Evolutionary conservation across 2,888 invertebrate genomes (phyloP).

Genomic region (Gymnoscelis rufifasciata): DNA sequence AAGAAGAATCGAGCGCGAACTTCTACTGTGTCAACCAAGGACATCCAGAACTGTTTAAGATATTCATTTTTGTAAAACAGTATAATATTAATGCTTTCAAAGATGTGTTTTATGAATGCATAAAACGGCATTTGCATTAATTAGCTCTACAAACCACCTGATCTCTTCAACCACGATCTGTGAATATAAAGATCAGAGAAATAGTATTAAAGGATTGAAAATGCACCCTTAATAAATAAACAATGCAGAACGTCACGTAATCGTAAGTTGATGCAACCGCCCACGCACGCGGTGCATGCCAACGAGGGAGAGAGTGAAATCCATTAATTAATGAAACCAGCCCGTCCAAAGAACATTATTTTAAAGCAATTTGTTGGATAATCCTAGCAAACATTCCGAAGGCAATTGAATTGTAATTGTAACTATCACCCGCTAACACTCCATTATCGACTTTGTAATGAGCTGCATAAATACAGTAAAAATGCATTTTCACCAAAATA

Average conservation of each 20-base stretch:
- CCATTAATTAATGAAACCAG: constrained; percentile 27
- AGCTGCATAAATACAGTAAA: too few relatives aligned
- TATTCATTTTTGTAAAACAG: not conserved
- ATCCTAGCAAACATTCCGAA: too few relatives aligned
- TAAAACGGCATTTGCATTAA: too few relatives aligned
- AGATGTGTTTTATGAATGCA: too few relatives aligned
- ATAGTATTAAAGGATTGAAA: not conserved
- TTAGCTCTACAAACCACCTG: too few relatives aligned
- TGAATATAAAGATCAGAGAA: not conserved
- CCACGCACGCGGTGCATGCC: constrained; percentile 45
- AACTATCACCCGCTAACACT: too few relatives aligned
- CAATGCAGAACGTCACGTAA: constrained; percentile 33
- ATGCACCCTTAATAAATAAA: constrained; percentile 45
- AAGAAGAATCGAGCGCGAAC: constrained; percentile 3
- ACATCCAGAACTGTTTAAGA: not conserved
- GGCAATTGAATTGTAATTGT: too few relatives aligned
- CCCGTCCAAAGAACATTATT: not conserved
- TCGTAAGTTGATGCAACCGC: constrained; percentile 38
- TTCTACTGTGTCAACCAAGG: not conserved
- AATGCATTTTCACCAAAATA: not conserved
- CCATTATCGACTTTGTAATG: too few relatives aligned
- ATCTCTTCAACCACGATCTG: too few relatives aligned
- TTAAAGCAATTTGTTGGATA: too few relatives aligned
- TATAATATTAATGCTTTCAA: not conserved
- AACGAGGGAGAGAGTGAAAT: constrained; percentile 57